Conservation (phyloP, 2,797 vertebrate genomes). For the Crocodylus rhombifer region DNA sequence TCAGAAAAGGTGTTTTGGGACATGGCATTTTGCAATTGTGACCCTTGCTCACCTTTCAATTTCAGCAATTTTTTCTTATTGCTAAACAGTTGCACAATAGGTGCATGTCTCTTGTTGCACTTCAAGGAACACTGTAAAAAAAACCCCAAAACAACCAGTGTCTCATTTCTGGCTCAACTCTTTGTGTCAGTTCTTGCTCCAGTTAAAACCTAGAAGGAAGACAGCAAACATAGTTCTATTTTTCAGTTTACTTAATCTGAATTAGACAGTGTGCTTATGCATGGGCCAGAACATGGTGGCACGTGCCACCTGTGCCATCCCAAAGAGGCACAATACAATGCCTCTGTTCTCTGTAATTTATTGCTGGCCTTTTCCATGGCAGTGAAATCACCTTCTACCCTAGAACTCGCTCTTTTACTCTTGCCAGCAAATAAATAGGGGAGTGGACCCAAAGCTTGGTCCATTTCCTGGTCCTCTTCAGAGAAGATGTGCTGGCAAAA, state of each 20-base stretch:
- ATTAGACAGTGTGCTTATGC: too few species aligned
- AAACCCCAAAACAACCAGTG: neutral
- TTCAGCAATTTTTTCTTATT: neutral
- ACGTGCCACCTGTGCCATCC: too few species aligned
- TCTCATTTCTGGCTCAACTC: too few species aligned
- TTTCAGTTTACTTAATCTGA: too few species aligned
- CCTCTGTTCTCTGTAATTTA: too few species aligned
- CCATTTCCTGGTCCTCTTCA: neutral
- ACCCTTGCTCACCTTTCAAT: neutral
- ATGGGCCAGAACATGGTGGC: too few species aligned
- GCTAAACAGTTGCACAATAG: neutral
- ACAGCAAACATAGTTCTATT: too few species aligned
- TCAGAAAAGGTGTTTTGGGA: neutral
- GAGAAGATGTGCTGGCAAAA: neutral
- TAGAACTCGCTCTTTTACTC: neutral
- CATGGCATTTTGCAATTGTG: neutral
- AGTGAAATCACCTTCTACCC: neutral
- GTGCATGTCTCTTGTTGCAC: neutral
- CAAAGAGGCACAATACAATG: too few species aligned
- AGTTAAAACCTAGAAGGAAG: too few species aligned
- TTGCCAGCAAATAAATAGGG: neutral
- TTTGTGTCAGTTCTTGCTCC: too few species aligned
- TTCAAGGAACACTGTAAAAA: neutral
- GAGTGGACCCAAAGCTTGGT: neutral
- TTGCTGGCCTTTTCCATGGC: neutral